phyloP scores from a whole-genome alignment of 1,140 invertebrate genomes.

The Heliconius congener region DNA sequence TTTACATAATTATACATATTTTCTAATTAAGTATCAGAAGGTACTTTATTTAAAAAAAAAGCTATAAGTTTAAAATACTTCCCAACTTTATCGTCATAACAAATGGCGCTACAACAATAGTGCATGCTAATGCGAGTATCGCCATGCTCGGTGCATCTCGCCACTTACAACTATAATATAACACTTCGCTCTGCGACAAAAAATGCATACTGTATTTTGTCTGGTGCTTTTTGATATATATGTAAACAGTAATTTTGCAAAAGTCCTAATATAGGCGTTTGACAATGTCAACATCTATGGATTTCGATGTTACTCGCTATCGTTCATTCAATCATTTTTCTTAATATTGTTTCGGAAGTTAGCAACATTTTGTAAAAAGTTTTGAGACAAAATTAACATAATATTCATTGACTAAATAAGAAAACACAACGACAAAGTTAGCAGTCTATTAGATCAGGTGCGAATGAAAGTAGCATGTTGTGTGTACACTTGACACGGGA shows the following conservation, averaged over 20 bases:
- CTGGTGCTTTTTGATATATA: background rate
- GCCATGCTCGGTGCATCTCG: background rate
- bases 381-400: too few relatives aligned
- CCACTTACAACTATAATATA: background rate
- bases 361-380: too few relatives aligned
- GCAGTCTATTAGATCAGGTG: conserved; percentile 12
- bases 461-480: background rate
- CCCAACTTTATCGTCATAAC: background rate
- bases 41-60: background rate
- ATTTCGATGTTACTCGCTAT: background rate
- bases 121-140: background rate
- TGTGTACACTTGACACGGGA: conserved; percentile 22
- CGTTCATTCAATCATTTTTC: background rate
- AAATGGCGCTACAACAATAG: background rate
- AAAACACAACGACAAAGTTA: background rate
- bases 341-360: too few relatives aligned
- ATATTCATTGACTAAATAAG: too few relatives aligned
- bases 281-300: background rate
- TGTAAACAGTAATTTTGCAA: background rate
- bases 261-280: background rate
- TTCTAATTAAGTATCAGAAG: background rate
- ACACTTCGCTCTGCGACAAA: background rate
- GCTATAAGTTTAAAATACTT: background rate
- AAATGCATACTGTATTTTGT: background rate
- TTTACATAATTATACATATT: background rate